Evolutionary conservation across 2,797 vertebrate species (phyloP).

Genomic region (Threskiornis aethiopicus): DNA sequence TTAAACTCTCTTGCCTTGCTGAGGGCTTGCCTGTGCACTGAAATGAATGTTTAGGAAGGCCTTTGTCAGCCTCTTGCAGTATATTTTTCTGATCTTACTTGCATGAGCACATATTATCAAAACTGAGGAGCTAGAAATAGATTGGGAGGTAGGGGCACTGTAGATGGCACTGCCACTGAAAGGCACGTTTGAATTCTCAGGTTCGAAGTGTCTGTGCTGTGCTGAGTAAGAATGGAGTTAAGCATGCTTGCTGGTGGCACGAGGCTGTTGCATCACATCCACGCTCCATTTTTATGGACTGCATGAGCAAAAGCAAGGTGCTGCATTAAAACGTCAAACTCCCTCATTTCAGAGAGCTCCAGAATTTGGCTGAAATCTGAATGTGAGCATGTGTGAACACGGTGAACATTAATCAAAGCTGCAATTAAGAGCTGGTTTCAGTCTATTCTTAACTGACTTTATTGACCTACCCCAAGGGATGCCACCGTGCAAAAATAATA

Average conservation of each 20-base stretch:
- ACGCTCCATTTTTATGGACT: not conserved
- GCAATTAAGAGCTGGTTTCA: not conserved
- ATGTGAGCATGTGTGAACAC: not conserved
- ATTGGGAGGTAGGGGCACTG: not conserved
- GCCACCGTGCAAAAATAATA: not conserved
- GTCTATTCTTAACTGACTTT: not conserved
- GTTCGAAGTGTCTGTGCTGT: not conserved
- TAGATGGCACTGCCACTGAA: not conserved
- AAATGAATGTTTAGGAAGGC: not conserved
- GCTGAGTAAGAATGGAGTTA: not conserved
- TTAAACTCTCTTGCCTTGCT: not conserved
- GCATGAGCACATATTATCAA: accelerated
- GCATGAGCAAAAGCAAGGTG: not conserved
- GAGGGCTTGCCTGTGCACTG: not conserved
- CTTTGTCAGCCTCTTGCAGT: not conserved
- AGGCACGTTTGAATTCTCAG: not conserved
- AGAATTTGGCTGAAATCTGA: not conserved
- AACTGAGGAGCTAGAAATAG: not conserved
- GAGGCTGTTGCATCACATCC: not conserved
- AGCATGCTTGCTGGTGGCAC: not conserved
- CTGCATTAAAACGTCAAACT: not conserved
- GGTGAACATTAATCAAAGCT: not conserved
- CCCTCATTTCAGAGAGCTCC: not conserved
- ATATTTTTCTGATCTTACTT: not conserved
- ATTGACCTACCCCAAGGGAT: not conserved